These are phyloP conservation scores for Threskiornis aethiopicus DNA, from an alignment of 2,797 vertebrate genomes.

Conservation along the genomic window DNA sequence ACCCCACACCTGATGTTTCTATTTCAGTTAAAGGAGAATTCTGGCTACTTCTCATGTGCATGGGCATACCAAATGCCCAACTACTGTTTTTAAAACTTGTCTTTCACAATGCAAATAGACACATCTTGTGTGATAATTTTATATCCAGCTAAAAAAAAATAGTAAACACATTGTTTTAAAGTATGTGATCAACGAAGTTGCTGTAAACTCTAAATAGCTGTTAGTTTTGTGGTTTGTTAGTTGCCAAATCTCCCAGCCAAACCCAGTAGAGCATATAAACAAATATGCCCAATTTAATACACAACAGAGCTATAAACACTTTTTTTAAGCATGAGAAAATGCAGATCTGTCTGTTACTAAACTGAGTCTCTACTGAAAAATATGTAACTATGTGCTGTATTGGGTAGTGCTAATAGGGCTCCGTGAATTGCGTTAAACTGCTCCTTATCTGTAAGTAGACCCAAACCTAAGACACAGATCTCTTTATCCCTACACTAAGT, in stretches of 20 bases:
- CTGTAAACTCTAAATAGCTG: neutral
- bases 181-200: neutral
- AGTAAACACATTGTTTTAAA: neutral
- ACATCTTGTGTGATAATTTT: neutral
- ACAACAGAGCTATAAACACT: neutral
- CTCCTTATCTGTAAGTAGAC: neutral
- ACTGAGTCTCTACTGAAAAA: neutral
- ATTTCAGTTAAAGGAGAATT: neutral
- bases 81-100: neutral
- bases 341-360: neutral
- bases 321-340: neutral
- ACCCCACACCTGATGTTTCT: neutral
- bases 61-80: neutral
- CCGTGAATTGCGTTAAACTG: neutral
- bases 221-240: neutral
- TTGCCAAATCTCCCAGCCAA: neutral
- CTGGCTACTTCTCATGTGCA: neutral
- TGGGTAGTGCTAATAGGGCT: neutral
- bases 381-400: neutral
- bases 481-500: neutral
- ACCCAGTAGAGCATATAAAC: neutral
- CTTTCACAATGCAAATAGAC: neutral
- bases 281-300: neutral
- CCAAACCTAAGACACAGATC: neutral
- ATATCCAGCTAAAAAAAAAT: neutral